A percentile compares a stretch with the other conserved stretches of the same genome.
Evolutionary conservation across 2,797 vertebrate genomes (phyloP).

Genomic region (Carapus acus): DNA sequence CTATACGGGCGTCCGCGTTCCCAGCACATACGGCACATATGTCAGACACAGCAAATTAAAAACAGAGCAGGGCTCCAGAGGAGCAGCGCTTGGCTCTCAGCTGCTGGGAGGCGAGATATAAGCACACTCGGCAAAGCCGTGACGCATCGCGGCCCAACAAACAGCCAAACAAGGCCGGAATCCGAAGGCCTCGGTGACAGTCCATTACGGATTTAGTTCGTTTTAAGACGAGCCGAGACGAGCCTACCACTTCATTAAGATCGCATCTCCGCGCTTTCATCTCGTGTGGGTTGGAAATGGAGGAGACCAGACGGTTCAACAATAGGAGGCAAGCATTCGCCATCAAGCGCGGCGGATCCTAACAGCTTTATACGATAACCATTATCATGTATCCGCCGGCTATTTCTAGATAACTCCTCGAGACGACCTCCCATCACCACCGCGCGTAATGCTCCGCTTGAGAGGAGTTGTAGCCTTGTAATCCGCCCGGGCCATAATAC

Average conservation of each 20-base stretch:
- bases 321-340: slow-evolving; percentile 57
- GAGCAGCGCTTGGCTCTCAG: slow-evolving; percentile 1
- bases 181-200: slow-evolving; percentile 33
- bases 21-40: neutral
- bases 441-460: slow-evolving; percentile 62
- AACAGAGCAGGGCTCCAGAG: neutral
- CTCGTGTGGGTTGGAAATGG: slow-evolving; percentile 52
- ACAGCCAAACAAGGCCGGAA: slow-evolving; percentile 26
- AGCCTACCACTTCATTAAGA: slow-evolving; percentile 58
- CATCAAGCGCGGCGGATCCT: slow-evolving; percentile 51
- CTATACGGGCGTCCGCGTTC: neutral
- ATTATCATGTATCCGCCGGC: slow-evolving; percentile 63
- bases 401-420: slow-evolving; percentile 67
- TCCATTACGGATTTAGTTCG: slow-evolving; percentile 56
- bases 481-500: slow-evolving; percentile 69
- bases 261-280: slow-evolving; percentile 53
- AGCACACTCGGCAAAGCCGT: slow-evolving; percentile 12
- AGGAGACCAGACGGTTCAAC: slow-evolving; percentile 47
- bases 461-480: slow-evolving; percentile 65
- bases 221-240: slow-evolving; percentile 50
- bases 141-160: slow-evolving; percentile 32
- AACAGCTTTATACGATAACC: slow-evolving; percentile 67
- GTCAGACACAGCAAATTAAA: neutral
- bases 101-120: slow-evolving; percentile 5
- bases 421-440: slow-evolving; percentile 65